Percentiles rank a stretch among this genome's conserved stretches.
phyloP scores from a whole-genome alignment of 2,888 invertebrate species.

The Cerceris rybyensis region DNA sequence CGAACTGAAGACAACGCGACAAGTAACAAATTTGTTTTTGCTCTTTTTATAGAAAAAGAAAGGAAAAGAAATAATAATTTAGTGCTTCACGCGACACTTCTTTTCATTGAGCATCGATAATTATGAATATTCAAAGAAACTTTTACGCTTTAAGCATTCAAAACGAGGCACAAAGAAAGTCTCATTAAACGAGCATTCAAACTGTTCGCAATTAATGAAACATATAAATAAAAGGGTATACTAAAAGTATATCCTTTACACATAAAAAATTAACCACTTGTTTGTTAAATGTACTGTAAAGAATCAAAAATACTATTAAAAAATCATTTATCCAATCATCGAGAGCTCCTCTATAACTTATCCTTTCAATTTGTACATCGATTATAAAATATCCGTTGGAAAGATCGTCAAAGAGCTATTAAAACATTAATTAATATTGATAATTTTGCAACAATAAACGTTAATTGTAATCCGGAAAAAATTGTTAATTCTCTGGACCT shows the following conservation, averaged over 20 bases:
- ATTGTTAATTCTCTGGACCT: neutral
- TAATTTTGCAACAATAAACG: too few relatives aligned
- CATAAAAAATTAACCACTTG: too few relatives aligned
- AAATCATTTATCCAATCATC: too few relatives aligned
- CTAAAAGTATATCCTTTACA: too few relatives aligned
- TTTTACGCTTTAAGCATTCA: neutral
- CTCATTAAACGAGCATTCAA: constrained; percentile 11
- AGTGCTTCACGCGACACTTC: constrained; percentile 4
- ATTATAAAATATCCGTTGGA: too few relatives aligned
- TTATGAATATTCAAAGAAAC: neutral
- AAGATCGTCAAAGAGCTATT: too few relatives aligned
- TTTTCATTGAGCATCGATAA: neutral
- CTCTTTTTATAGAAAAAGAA: constrained; percentile 14
- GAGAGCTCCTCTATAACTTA: too few relatives aligned
- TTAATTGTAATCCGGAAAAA: neutral
- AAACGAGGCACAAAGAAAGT: constrained; percentile 4
- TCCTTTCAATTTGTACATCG: too few relatives aligned
- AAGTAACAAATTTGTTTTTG: constrained; percentile 4
- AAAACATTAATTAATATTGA: too few relatives aligned
- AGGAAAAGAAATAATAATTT: constrained; percentile 5
- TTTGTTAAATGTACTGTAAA: too few relatives aligned
- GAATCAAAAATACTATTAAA: too few relatives aligned
- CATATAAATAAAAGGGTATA: too few relatives aligned
- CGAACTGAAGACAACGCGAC: neutral
- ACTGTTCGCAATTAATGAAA: neutral